Base-by-base conservation (phyloP, 2,888 invertebrate genomes). In the Actias luna region DNA sequence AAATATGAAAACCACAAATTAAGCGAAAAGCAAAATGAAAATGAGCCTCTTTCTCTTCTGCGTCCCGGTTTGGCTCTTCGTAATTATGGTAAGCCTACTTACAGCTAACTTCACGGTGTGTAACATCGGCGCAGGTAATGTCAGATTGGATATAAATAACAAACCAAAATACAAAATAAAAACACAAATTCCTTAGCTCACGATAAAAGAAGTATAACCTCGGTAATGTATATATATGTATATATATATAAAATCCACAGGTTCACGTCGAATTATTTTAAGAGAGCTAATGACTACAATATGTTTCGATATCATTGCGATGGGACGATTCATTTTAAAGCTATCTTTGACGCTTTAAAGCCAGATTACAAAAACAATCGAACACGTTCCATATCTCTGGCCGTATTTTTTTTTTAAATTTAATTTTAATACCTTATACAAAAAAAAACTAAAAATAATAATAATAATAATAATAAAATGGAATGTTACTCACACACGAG, bases 301-400 rank as follows among this genome's bases (percentile, higher is more conserved):
- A 76, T 74, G 72, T 77, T 83, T 80, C 86, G 84, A 87, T 83
- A 85, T 79, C 70, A 74, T 76, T 78, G 79, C 89, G 90, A 87
- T 89, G 89, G 90, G 89, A 88, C 84, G 78, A 82, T 82, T 83
- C 73, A 73, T 76, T 78, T 89, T 90, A 90, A 90, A 90, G 89
- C 90, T 84, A 80, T 74, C 70, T 64, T 59, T 36, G 25, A 50
- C 58, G 64, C 64, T 77, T 73, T 68, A 74, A 68, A 73, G 72
- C 71, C 67, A 71, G 72, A 75, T 70, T 69, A 71, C 68, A 70
- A 46, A 67, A 50, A 68, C 22, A 39, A 12, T 35, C 63, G 25
- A 69, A 72, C 69, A 68, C 69, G 36, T 52, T 55, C 62, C 64
- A 65, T 66, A 66, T 46, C 66, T 68, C 72, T 73, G 74, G 76